Evolutionary conservation across 2,113 vertebrate genomes (phyloP).

Genomic region (Nettapus auritus): DNA sequence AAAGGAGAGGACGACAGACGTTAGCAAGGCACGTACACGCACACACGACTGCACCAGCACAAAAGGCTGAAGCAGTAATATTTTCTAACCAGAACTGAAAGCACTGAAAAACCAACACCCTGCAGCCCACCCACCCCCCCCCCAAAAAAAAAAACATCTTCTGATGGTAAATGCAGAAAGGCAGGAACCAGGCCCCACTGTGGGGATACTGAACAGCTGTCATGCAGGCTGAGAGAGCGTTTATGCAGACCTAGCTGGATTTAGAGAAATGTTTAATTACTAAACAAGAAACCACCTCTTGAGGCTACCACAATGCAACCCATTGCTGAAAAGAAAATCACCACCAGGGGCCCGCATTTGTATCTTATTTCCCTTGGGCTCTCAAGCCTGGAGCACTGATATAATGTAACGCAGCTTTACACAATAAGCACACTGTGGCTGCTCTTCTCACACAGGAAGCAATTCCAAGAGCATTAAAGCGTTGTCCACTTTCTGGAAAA

Average conservation of each 20-base stretch:
- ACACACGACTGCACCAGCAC: background rate
- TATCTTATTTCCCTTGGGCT: background rate
- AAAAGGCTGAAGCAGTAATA: background rate
- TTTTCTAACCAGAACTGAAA: background rate
- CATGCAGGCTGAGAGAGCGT: background rate
- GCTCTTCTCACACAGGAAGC: background rate
- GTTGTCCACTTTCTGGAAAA: background rate
- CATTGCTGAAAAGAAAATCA: background rate
- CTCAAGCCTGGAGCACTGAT: background rate
- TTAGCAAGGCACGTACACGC: background rate
- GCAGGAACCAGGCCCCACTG: accelerated
- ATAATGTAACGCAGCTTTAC: background rate
- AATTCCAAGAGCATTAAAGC: background rate
- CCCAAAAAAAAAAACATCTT: background rate
- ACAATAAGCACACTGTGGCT: background rate
- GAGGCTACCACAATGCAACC: background rate
- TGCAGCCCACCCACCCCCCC: background rate
- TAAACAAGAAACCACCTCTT: background rate
- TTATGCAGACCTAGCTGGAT: background rate
- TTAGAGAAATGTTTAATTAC: background rate
- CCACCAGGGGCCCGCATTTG: background rate
- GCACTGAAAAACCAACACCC: background rate
- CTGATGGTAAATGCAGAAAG: background rate
- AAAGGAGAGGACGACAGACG: background rate
- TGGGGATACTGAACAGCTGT: accelerated